phyloP scores from a whole-genome alignment of 2,113 vertebrate species.

The Mus pahari region DNA sequence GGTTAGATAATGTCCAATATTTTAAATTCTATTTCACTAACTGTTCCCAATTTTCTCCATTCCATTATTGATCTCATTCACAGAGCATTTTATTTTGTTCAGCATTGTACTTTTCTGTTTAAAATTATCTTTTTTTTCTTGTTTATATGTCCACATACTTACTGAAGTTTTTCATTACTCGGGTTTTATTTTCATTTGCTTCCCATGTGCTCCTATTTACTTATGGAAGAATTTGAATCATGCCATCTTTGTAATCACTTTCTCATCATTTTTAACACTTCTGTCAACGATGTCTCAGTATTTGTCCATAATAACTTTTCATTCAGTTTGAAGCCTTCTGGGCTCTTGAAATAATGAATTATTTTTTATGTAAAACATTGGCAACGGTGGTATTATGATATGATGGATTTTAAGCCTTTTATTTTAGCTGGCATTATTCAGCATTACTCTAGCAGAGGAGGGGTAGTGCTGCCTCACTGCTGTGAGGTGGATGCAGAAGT shows the following conservation, averaged over 20 bases:
- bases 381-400: not conserved
- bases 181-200: not conserved
- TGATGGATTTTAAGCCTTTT: not conserved
- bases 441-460: not conserved
- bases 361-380: not conserved
- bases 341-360: not conserved
- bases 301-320: not conserved
- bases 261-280: not conserved
- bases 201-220: not conserved
- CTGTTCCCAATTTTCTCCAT: not conserved
- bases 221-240: slow-evolving; percentile 15
- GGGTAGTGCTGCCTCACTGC: not conserved
- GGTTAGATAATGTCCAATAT: not conserved
- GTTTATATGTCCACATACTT: not conserved
- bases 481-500: not conserved
- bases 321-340: not conserved
- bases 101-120: not conserved
- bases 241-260: not conserved
- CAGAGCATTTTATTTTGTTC: not conserved
- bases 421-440: slow-evolving; percentile 39
- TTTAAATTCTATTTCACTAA: not conserved
- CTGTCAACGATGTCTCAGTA: not conserved
- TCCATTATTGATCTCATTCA: not conserved
- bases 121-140: not conserved
- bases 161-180: not conserved